Evolutionary conservation across 2,888 invertebrate species (phyloP), one percentile per base, ranked within the genome.

Genomic region (Mayetiola destructor): DNA sequence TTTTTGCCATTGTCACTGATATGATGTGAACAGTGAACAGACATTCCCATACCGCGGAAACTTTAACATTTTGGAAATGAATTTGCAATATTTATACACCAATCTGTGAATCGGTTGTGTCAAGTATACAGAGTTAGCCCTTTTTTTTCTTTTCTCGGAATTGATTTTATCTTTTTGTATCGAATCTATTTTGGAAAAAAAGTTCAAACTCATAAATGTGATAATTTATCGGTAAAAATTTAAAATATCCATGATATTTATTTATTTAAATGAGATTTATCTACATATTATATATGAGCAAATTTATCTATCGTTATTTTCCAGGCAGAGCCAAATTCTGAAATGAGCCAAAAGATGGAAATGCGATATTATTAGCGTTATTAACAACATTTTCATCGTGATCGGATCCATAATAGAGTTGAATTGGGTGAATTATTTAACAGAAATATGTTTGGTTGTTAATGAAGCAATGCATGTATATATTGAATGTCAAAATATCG

Each of bases 241-340:
- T n/a, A n/a, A n/a, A n/a, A n/a, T 27, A 27, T 48, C 48, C 48
- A 48, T 48, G 16, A 48, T n/a, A 48, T 48, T 48, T 48, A 48
- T 48, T 48, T 48, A 48, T 48, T 48, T 23, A 48, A 48, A 48
- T 48, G 48, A 48, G 16, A 48, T 48, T 48, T 48, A 48, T 48
- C 48, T 48, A 27, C 9, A 27, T 48, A 9, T 48, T 48, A 27
- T n/a, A n/a, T n/a, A n/a, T n/a, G 48, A n/a, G 14, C 2, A 48
- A 48, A 48, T 48, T 48, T 48, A 48, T 48, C 48, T 48, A 48
- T 27, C n/a, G 27, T 20, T 40, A n/a, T n/a, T 16, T 40, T 21
- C 40, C 40, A 21, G 18, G 40, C 40, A 40, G 23, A 40, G 10
- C 12, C 3, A 9, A 20, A 39, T 10, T 12, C 32, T 32, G 32